Evolutionary conservation across 2,797 vertebrate genomes (phyloP).

Genomic region (Labeo calbasu): DNA sequence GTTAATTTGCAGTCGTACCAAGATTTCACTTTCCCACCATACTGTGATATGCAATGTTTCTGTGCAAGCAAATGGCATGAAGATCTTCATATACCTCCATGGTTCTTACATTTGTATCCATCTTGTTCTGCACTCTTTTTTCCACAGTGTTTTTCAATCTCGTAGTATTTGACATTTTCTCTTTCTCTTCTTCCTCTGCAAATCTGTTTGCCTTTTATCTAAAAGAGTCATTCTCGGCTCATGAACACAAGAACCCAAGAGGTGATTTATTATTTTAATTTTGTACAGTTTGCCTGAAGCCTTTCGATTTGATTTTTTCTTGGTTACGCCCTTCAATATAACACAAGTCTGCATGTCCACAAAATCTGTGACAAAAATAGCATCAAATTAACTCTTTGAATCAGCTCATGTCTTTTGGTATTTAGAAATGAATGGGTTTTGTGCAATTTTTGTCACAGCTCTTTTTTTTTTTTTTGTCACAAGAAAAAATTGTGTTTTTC

Average conservation of each 20-base stretch:
- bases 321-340: constrained; percentile 45
- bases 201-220: constrained; percentile 72
- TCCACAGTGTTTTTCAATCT: constrained; percentile 28
- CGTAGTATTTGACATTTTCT: constrained; percentile 80
- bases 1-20: constrained; percentile 20
- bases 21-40: not conserved
- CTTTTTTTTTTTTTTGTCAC: no score
- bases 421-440: not conserved
- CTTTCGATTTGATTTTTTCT: constrained; percentile 34
- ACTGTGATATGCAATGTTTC: constrained; percentile 7
- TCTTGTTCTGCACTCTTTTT: constrained; percentile 44
- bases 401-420: not conserved
- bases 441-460: constrained; percentile 37
- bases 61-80: constrained; percentile 72
- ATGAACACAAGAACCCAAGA: constrained; percentile 99
- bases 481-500: not conserved
- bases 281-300: constrained; percentile 75
- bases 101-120: constrained; percentile 56
- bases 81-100: constrained; percentile 48
- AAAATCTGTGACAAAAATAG: constrained; percentile 41
- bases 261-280: constrained; percentile 89
- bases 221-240: constrained; percentile 98
- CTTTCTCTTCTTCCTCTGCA: constrained; percentile 78
- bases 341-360: constrained; percentile 62
- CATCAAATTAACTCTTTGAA: not conserved